phyloP scores from a whole-genome alignment of 2,797 vertebrate genomes.

The Anguilla anguilla region DNA sequence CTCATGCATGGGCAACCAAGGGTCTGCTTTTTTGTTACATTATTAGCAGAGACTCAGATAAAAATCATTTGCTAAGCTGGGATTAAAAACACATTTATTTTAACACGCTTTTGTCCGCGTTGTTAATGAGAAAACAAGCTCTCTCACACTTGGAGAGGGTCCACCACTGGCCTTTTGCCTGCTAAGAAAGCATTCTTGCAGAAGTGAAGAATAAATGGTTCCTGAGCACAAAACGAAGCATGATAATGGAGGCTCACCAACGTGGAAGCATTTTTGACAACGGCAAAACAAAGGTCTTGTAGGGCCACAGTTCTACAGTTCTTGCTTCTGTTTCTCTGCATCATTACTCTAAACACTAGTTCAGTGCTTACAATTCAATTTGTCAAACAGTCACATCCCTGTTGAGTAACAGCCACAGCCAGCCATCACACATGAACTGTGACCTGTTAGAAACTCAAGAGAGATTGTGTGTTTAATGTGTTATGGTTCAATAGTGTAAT shows the following conservation, averaged over 20 bases:
- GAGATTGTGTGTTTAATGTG: background rate
- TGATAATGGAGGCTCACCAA: conserved; percentile 35
- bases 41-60: conserved; percentile 17
- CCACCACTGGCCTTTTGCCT: conserved; percentile 11
- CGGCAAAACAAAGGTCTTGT: conserved; percentile 26
- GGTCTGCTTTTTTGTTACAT: background rate
- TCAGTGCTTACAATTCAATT: background rate
- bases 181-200: conserved; percentile 35
- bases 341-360: conserved; percentile 6
- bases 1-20: conserved; percentile 5
- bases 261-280: conserved; percentile 40
- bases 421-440: background rate
- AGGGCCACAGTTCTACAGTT: conserved; percentile 5
- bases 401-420: background rate
- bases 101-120: conserved; percentile 33
- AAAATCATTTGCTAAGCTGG: conserved; percentile 29
- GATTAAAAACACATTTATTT: conserved; percentile 40
- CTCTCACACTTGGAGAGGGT: conserved; percentile 23
- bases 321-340: background rate
- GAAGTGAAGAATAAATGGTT: conserved; percentile 22
- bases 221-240: conserved; percentile 16
- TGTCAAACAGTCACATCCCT: conserved; percentile 9
- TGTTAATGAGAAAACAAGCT: conserved; percentile 34
- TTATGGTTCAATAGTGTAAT: background rate
- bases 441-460: background rate